Evolutionary conservation across 1,140 invertebrate genomes (phyloP), one percentile per base, ranked within the genome.

Genomic region (Trypoxylus dichotomus): DNA sequence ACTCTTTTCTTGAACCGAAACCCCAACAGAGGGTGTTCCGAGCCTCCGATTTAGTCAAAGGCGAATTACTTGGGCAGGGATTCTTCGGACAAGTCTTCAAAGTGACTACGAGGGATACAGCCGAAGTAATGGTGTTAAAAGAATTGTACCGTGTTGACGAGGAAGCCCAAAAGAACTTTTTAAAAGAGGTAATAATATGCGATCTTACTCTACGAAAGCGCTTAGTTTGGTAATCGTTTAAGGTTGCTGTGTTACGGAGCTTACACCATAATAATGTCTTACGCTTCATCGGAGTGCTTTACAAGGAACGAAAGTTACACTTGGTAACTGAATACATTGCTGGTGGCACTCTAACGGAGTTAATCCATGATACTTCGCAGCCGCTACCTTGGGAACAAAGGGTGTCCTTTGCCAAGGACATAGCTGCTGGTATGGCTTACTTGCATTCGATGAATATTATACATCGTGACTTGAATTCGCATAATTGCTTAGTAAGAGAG

Each of bases 391-490:
- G 97, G 97, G 90, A 91, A 74, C 91, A 93, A 79, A 88, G 97
- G 68, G 92, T 94, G 5, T 93, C 92, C 15, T 93, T 98, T 85
- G 95, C 96, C 15, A 92, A 94, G 79, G 96, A 98, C 85, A 97
- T 98, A 81, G 93, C 97, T 58, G 91, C 93, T 11, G 97, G 97
- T 32, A 96, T 99, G 92, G 92, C 94, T 19, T 98, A 98, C 87
- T 89, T 98, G 43, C 97, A 99, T 88, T 93, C 94, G 75, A 94
- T 94, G 91, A 96, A 96, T 84, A 95, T 98, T 79, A 97, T 99
- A 81, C 97, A 99, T 87, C 88, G 97, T 58, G 97, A 99, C 88
- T 90, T 99, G 78, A 99, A 98, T 87, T 98, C 97, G 15, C 95
- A 97, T 87, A 98, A 98, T 89, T 97, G 96, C 85, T 89, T 98